Evolutionary conservation across 2,797 vertebrate species (phyloP), one percentile per base, ranked within the genome.

Genomic region (Peromyscus nudipes): DNA sequence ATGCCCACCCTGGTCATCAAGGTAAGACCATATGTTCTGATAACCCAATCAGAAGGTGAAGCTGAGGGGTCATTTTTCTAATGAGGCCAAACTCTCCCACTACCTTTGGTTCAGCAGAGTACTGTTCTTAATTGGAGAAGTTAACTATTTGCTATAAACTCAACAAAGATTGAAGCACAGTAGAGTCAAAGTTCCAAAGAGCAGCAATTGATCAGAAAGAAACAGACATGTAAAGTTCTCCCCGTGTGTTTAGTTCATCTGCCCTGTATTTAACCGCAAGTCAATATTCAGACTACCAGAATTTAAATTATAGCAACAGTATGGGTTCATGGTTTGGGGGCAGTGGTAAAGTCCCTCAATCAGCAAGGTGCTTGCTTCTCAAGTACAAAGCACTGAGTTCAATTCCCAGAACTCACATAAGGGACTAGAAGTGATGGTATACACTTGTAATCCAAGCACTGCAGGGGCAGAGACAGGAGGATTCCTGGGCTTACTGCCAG

Each of bases 61-160:
- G 75, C 43, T 83, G 40, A 73, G 7, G 52, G 10, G 13, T 96
- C 76, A 84, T 80, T 95, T 94, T 92, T 94, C 57, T 73, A 71
- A 91, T 81, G 46, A 65, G 16, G 62, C 96, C 87, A 84, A 96
- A 90, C 88, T 96, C 27, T 11, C 46, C 49, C 16, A 81, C 0
- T 52, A 89, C 25, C 82, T 96, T 94, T 96, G 40, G 49, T n/a
- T 21, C 13, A 75, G 40, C 49, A 57, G 21, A 75, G 7, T 79
- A 43, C 43, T 80, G 31, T 43, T 84, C 73, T 88, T 93, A 62
- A 46, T 69, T 90, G 21, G 8, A 91, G 8, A 92, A 92, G 57
- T 94, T 79, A 93, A 96, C 89, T 95, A 93, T 84, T 96, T 87
- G 37, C 92, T 76, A 29, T 95, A 57, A 73, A 79, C 46, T 92